These are phyloP conservation scores for Hormaphis cornu DNA, from an alignment of 1,140 invertebrate species.

Conservation along the genomic window DNA sequence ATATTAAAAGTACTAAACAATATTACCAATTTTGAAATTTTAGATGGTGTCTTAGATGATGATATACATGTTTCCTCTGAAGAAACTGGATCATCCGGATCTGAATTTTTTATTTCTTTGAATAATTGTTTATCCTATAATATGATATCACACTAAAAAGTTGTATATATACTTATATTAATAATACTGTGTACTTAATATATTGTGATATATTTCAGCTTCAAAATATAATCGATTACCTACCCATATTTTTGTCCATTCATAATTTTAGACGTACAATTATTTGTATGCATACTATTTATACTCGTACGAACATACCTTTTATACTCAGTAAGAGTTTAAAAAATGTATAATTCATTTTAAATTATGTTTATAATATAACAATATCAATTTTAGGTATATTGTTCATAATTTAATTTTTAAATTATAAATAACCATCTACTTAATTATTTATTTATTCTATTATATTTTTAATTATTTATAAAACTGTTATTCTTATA, in stretches of 20 bases:
- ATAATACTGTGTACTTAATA: neutral
- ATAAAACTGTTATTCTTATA: too few species aligned
- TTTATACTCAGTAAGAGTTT: neutral
- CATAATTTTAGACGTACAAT: neutral
- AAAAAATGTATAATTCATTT: neutral
- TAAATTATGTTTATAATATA: neutral
- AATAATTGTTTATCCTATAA: neutral
- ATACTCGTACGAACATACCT: neutral
- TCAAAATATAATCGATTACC: neutral
- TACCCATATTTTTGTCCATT: neutral
- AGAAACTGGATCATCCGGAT: neutral
- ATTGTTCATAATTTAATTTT: neutral
- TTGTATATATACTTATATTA: neutral
- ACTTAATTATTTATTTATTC: neutral
- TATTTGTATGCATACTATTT: neutral
- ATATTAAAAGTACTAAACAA: neutral
- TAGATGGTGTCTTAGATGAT: neutral
- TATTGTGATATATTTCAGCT: neutral
- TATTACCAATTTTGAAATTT: conserved; percentile 1
- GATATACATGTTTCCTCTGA: neutral
- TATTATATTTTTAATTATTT: too few species aligned
- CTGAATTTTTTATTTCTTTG: neutral
- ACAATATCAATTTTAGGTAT: neutral
- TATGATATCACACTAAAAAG: neutral
- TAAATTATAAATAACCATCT: neutral